These are phyloP conservation scores for Nebria ingens DNA, from an alignment of 1,140 invertebrate species.

Conservation along the genomic window DNA sequence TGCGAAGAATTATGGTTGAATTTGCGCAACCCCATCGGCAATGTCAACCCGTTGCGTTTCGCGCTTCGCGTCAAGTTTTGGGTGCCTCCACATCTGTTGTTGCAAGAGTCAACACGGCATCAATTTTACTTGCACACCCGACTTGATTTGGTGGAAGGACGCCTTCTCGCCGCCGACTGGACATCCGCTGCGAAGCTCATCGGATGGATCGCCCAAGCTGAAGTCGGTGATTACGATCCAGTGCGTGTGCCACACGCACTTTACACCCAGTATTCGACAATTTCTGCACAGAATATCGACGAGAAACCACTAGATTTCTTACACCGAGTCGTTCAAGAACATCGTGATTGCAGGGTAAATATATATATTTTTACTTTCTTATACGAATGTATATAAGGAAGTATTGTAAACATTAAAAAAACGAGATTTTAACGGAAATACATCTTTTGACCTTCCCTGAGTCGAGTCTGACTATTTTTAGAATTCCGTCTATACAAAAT, in stretches of 20 bases:
- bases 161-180: constrained; percentile 55
- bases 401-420: too few species aligned
- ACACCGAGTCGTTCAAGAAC: constrained; percentile 49
- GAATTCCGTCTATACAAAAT: too few species aligned
- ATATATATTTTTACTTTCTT: too few species aligned
- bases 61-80: constrained; percentile 74
- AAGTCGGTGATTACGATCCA: constrained; percentile 56
- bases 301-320: constrained; percentile 52
- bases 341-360: constrained; percentile 40
- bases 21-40: constrained; percentile 61
- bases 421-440: too few species aligned
- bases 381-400: too few species aligned
- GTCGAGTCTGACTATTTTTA: too few species aligned
- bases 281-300: constrained; percentile 34
- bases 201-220: constrained; percentile 64
- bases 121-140: constrained; percentile 75
- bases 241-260: constrained; percentile 44
- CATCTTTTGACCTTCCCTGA: too few species aligned
- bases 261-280: constrained; percentile 46
- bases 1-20: constrained; percentile 75
- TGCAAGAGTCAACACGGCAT: constrained; percentile 72
- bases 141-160: constrained; percentile 59
- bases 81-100: constrained; percentile 76
- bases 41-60: constrained; percentile 39
- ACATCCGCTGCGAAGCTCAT: constrained; percentile 58